Conservation (phyloP, 2,797 vertebrate species). For the Austrolebias charrua region DNA sequence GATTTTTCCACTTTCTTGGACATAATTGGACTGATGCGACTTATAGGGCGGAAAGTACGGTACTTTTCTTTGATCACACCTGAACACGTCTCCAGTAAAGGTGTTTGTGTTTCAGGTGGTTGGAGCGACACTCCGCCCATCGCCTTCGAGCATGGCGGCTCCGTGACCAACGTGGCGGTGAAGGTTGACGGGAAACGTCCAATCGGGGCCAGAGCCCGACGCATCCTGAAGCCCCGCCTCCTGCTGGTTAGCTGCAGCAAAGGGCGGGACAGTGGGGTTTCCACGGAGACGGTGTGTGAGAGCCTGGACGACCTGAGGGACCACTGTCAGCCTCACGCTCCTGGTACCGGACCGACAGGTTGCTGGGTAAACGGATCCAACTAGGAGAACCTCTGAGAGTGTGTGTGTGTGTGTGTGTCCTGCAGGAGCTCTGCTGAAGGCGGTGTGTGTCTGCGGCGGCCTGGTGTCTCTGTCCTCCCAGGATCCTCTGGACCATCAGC, state of each 20-base stretch:
- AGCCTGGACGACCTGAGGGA: constrained; percentile 85
- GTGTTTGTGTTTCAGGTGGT: constrained; percentile 78
- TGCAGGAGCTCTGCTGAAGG: constrained; percentile 91
- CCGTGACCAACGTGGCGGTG: constrained; percentile 87
- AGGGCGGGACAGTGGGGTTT: constrained; percentile 53
- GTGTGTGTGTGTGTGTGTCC: constrained; percentile 22
- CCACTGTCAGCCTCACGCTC: constrained; percentile 90
- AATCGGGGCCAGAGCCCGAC: constrained; percentile 84
- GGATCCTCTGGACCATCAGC: constrained; percentile 81
- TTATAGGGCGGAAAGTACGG: too few relatives aligned
- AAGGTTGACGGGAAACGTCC: constrained; percentile 86
- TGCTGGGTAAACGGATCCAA: not conserved
- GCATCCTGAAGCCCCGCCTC: constrained; percentile 80
- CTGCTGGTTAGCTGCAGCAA: constrained; percentile 75
- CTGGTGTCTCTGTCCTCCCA: constrained; percentile 80
- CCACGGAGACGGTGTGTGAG: constrained; percentile 75
- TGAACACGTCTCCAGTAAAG: too few relatives aligned
- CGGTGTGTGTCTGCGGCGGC: constrained; percentile 87
- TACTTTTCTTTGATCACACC: not conserved
- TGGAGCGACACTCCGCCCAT: constrained; percentile 97
- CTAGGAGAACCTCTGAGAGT: not conserved
- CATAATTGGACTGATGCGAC: too few relatives aligned
- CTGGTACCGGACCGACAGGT: constrained; percentile 73
- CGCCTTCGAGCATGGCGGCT: constrained; percentile 90
- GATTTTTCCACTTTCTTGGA: too few relatives aligned